Evolutionary conservation across 2,888 invertebrate genomes (phyloP), one percentile per base, ranked within the genome.

Genomic region (Acanthosepion esculentum): DNA sequence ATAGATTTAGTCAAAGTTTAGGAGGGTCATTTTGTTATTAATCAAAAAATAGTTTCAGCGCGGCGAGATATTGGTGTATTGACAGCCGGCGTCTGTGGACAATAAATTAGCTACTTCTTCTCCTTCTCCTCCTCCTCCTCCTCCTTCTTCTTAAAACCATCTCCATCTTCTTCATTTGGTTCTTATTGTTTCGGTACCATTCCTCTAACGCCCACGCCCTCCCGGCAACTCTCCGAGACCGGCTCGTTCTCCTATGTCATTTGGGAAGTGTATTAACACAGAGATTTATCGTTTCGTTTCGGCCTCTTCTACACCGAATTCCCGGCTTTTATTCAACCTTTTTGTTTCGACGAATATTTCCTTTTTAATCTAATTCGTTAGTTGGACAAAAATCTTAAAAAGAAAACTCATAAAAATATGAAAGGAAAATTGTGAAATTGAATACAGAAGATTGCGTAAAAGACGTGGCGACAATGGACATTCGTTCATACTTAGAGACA

Each of bases 71-170:
- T 78, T n/a, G 78, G n/a, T 78, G 78, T 78, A 78, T n/a, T 78
- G 78, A 78, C 78, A 78, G 78, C 33, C 78, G n/a, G 78, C n/a
- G 78, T 78, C 78, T 78, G 78, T 78, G 78, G n/a, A n/a, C 78
- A 78, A 78, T 78, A 78, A 78, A 78, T 78, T 78, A 78, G n/a
- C 78, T 78, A 33, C 78, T 78, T n/a, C 78, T n/a, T 23, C 12
- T 15, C 18, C n/a, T n/a, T 1, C 0, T 10, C 41, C 2, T 41
- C 41, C 41, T 41, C 3, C 41, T 41, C 3, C 41, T 78, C 78
- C 78, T n/a, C n/a, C n/a, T 15, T 12, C 78, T 33, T 0, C 10
- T 10, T 78, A 78, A 78, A 15, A 3, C 33, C 18, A 78, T 78
- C 78, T n/a, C n/a, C 78, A 78, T 78, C 78, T 78, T 78, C 26